phyloP scores from a whole-genome alignment of 1,140 invertebrate species.

The Leguminivora glycinivorella region DNA sequence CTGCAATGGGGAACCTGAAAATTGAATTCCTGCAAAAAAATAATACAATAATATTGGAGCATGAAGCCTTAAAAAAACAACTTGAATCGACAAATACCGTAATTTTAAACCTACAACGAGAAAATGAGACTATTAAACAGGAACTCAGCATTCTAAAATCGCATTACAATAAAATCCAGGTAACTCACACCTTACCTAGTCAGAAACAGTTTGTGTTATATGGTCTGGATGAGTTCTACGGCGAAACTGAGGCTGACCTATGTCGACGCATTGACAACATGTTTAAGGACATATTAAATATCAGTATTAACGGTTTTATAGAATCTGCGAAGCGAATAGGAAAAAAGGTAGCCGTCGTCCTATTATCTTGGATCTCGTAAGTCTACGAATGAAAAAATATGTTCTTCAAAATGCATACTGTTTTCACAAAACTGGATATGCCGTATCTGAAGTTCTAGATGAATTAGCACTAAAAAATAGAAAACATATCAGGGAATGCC shows the following conservation, averaged over 20 bases:
- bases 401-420: background rate
- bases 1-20: background rate
- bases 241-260: background rate
- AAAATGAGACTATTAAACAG: background rate
- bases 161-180: background rate
- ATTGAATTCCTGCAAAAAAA: background rate
- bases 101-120: background rate
- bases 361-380: background rate
- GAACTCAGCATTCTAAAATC: background rate
- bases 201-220: slow-evolving; percentile 1
- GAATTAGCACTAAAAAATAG: background rate
- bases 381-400: background rate
- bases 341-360: background rate
- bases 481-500: background rate
- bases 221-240: background rate
- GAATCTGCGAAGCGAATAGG: background rate
- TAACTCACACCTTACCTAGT: background rate
- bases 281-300: slow-evolving; percentile 4
- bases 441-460: background rate
- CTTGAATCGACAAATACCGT: background rate
- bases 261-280: background rate
- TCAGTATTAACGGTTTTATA: background rate
- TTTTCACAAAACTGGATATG: background rate
- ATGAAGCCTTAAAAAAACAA: background rate
- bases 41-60: background rate